Percentiles rank a stretch among this genome's conserved stretches.
phyloP scores from a whole-genome alignment of 2,113 vertebrate species.

The Gnathonemus echidnorhynchus region DNA sequence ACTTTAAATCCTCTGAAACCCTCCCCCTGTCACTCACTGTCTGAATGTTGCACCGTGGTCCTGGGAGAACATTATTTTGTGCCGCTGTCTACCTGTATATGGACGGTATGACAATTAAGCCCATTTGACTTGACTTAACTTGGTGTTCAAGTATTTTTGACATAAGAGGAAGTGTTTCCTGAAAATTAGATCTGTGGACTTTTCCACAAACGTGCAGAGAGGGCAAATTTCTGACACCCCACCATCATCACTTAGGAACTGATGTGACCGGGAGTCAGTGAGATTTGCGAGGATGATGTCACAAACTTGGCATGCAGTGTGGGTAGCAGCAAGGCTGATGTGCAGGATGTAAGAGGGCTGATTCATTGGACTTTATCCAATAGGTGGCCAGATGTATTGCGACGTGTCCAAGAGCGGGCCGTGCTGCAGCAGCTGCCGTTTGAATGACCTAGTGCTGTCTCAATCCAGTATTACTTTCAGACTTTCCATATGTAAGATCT shows the following conservation, averaged over 20 bases:
- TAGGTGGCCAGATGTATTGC: not conserved
- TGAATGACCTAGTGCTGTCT: not conserved
- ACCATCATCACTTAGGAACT: not conserved
- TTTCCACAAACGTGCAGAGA: not conserved
- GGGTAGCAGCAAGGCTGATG: not conserved
- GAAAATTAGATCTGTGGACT: not conserved
- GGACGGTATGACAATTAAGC: not conserved
- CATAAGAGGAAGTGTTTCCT: not conserved
- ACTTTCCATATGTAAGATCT: not conserved
- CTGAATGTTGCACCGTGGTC: not conserved
- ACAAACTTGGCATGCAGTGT: not conserved
- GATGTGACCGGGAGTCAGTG: not conserved
- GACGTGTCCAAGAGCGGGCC: not conserved
- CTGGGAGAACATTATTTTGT: not conserved
- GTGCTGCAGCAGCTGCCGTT: not conserved
- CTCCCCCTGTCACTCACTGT: not conserved
- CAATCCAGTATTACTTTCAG: not conserved
- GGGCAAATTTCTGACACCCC: not conserved
- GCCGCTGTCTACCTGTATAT: not conserved
- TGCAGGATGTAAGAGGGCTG: not conserved
- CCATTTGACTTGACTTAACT: not conserved
- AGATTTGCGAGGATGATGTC: not conserved
- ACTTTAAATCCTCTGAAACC: not conserved
- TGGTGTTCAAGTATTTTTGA: not conserved
- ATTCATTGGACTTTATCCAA: not conserved